A percentile compares a stretch with the other conserved stretches of the same genome.
These are phyloP conservation scores for Drosophila orena DNA, from an alignment of 1,140 invertebrate species.

Conservation along the genomic window DNA sequence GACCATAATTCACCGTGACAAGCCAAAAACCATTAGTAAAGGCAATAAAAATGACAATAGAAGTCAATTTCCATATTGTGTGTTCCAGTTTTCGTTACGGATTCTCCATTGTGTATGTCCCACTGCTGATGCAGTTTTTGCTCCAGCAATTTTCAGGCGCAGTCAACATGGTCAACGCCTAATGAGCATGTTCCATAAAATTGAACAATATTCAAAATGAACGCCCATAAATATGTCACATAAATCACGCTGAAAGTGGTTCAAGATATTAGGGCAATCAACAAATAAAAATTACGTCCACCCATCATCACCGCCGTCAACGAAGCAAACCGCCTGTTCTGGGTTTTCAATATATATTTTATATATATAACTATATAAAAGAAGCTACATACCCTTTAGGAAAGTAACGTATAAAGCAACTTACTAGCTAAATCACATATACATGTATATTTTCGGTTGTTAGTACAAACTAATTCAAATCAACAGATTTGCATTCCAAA, in stretches of 20 bases:
- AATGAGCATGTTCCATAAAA: conserved; percentile 59
- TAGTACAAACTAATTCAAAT: no score
- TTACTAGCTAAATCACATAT: not conserved
- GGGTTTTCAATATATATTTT: no score
- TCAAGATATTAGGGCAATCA: conserved; percentile 36
- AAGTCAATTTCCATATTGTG: conserved; percentile 80
- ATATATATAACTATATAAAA: no score
- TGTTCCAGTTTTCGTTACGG: conserved; percentile 64
- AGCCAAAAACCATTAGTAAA: conserved; percentile 79
- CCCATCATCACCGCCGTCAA: not conserved
- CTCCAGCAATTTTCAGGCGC: conserved; percentile 51
- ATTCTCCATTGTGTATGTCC: conserved; percentile 41
- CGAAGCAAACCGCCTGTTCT: not conserved
- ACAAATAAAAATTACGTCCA: conserved; percentile 3
- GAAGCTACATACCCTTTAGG: not conserved
- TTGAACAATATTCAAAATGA: conserved; percentile 50
- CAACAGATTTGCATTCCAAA: no score
- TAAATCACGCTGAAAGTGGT: conserved; percentile 65
- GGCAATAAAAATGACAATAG: conserved; percentile 83
- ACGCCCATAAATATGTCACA: conserved; percentile 64
- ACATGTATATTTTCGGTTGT: no score
- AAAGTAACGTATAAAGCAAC: not conserved
- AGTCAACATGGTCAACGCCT: conserved; percentile 33
- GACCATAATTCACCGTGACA: conserved; percentile 78
- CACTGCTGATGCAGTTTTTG: conserved; percentile 15